These are phyloP conservation scores for Deilephila porcellus DNA, from an alignment of 2,888 invertebrate species.

Conservation along the genomic window DNA sequence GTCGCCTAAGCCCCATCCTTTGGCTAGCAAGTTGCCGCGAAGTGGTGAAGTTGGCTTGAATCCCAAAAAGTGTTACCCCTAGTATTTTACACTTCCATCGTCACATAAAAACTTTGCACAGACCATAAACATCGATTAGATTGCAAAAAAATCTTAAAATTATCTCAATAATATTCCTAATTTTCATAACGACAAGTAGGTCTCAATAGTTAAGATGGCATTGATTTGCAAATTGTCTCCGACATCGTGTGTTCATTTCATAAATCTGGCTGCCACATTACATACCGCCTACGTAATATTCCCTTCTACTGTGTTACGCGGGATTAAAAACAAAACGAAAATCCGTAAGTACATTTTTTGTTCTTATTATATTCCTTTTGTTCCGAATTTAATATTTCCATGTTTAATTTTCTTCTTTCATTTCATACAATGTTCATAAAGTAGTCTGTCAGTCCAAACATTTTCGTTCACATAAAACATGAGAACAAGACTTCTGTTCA, in stretches of 20 bases:
- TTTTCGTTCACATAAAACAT: conserved; percentile 4
- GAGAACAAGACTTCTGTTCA: conserved; percentile 29
- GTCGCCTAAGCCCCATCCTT: no score
- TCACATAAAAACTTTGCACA: no score
- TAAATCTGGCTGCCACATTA: background rate
- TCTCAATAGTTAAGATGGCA: background rate
- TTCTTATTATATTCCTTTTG: conserved; percentile 22
- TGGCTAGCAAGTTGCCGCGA: no score
- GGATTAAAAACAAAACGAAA: conserved; percentile 14
- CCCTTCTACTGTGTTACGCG: background rate
- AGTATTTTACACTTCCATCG: no score
- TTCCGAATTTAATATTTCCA: conserved; percentile 9
- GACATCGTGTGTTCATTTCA: background rate
- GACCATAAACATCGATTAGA: no score
- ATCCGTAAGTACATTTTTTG: conserved; percentile 17
- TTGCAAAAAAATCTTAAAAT: no score
- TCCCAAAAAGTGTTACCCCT: no score
- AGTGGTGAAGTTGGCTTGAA: no score
- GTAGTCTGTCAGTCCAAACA: conserved; percentile 23
- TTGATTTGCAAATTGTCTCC: background rate
- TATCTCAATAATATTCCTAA: background rate
- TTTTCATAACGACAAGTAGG: background rate
- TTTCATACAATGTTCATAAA: conserved; percentile 13
- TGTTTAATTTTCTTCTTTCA: conserved; percentile 25
- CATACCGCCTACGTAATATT: background rate